Percentiles rank a stretch among this genome's conserved stretches.
phyloP scores from a whole-genome alignment of 37 sponge, comb jelly and placozoan genomes.

The Chondrosia reniformis region DNA sequence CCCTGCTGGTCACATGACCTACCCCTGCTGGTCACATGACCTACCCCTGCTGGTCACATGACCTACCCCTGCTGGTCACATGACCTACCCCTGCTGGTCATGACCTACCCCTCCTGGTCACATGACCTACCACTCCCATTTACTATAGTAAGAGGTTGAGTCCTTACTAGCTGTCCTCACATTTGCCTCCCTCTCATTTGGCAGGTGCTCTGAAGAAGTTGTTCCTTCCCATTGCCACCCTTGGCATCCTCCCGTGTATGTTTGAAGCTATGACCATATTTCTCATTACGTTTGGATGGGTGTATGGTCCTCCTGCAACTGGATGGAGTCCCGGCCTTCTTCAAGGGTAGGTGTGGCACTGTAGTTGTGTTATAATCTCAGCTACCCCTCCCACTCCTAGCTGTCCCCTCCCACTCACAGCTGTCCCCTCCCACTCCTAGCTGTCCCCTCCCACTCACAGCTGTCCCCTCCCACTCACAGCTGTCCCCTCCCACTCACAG shows the following conservation, averaged over 20 bases:
- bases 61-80: no score
- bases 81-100: no score
- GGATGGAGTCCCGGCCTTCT: not conserved
- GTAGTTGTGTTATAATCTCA: not conserved
- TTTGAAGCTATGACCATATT: not conserved
- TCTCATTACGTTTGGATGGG: not conserved
- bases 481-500: not conserved
- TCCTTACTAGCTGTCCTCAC: no score
- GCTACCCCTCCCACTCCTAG: not conserved
- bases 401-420: not conserved
- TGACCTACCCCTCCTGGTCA: no score
- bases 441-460: not conserved
- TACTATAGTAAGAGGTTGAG: no score
- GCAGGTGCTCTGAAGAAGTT: not conserved
- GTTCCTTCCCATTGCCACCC: slow-evolving; percentile 8
- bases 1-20: no score
- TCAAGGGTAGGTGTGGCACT: slow-evolving; percentile 15
- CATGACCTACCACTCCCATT: no score
- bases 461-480: not conserved
- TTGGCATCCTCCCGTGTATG: slow-evolving; percentile 2
- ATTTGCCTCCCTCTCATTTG: not conserved
- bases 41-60: no score
- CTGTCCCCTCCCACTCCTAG: not conserved
- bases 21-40: no score
- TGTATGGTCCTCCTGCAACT: not conserved